Evolutionary conservation across 1,140 invertebrate genomes (phyloP).

Genomic region (Aricia agestis): DNA sequence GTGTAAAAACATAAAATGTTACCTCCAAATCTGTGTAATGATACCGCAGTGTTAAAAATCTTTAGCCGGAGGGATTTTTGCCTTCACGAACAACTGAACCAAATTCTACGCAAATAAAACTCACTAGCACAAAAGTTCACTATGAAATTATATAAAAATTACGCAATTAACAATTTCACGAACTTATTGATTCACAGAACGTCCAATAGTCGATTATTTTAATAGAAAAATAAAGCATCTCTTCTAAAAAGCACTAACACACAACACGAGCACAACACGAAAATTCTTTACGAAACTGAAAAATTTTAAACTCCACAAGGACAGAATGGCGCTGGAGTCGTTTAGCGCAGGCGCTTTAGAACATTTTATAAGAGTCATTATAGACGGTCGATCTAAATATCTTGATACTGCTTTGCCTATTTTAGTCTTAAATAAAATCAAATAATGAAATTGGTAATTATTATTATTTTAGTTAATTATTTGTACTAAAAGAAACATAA

Average conservation of each 20-base stretch:
- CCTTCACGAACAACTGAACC: slow-evolving; percentile 65
- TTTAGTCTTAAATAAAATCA: too few relatives aligned
- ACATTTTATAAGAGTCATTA: too few relatives aligned
- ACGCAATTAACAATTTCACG: slow-evolving; percentile 44
- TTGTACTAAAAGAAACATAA: too few relatives aligned
- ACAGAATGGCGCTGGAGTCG: slow-evolving; percentile 46
- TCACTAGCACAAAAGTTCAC: slow-evolving; percentile 52
- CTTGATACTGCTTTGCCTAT: too few relatives aligned
- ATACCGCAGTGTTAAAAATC: slow-evolving; percentile 34
- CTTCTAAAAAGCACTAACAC: slow-evolving; percentile 41
- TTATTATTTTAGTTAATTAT: too few relatives aligned
- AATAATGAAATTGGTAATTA: too few relatives aligned
- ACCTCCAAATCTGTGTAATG: slow-evolving; percentile 25
- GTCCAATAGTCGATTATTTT: slow-evolving; percentile 52
- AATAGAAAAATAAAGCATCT: slow-evolving; percentile 60
- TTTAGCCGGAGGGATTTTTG: slow-evolving; percentile 46
- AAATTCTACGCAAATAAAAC: slow-evolving; percentile 58
- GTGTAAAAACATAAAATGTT: not conserved
- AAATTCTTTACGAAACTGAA: slow-evolving; percentile 68
- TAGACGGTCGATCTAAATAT: too few relatives aligned
- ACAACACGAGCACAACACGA: slow-evolving; percentile 51
- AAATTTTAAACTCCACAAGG: slow-evolving; percentile 34
- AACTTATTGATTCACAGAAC: slow-evolving; percentile 60
- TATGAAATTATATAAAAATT: slow-evolving; percentile 34
- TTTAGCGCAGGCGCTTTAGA: slow-evolving; percentile 49